Conservation (phyloP, 2,113 vertebrate genomes). For the Microcebus griseorufus region DNA sequence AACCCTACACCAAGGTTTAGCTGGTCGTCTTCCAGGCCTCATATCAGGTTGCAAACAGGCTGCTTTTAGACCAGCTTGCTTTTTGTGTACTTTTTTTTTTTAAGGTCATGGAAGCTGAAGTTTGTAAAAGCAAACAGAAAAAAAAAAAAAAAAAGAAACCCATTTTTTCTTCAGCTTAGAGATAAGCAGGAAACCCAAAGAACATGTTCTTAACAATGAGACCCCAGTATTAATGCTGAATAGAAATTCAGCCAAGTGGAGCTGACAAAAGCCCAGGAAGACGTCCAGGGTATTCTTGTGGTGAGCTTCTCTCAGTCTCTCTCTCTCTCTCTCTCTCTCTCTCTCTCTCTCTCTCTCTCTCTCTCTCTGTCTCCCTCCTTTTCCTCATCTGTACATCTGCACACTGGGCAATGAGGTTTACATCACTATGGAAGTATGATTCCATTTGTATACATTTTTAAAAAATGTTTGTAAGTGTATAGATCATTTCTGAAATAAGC, state of each 20-base stretch:
- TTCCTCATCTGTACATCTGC: slow-evolving; percentile 18
- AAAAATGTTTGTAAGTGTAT: background rate
- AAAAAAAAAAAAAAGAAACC: background rate
- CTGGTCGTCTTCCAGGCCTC: slow-evolving; percentile 59
- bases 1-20: slow-evolving; percentile 15
- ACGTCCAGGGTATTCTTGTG: background rate
- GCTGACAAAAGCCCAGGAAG: background rate
- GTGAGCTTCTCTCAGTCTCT: background rate
- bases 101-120: slow-evolving; percentile 63
- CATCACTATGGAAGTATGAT: background rate
- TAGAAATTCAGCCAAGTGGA: slow-evolving; percentile 39
- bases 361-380: background rate
- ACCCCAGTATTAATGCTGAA: slow-evolving; percentile 10
- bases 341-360: background rate
- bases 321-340: background rate
- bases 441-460: background rate
- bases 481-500: slow-evolving; percentile 12
- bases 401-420: background rate
- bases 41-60: slow-evolving; percentile 53
- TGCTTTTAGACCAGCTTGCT: slow-evolving; percentile 61
- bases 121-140: slow-evolving; percentile 61
- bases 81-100: slow-evolving; percentile 39
- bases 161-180: slow-evolving; percentile 24
- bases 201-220: slow-evolving; percentile 46
- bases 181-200: slow-evolving; percentile 61